Evolutionary conservation across 2,113 vertebrate species (phyloP).

Genomic region (Cynocephalus volans): DNA sequence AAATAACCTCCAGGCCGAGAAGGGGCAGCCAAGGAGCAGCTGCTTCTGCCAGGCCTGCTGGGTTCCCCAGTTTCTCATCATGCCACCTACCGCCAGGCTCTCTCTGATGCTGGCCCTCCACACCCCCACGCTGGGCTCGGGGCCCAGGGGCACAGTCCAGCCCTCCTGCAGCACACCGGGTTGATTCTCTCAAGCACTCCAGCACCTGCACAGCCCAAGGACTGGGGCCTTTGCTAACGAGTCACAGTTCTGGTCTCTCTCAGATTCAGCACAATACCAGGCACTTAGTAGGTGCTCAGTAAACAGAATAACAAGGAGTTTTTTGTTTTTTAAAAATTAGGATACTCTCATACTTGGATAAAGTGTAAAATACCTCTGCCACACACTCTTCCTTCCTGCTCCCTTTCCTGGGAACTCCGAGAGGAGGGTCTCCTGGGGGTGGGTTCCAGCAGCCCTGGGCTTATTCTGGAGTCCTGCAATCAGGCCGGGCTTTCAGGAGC

Average conservation of each 20-base stretch:
- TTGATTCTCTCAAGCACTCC: neutral
- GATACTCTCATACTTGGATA: neutral
- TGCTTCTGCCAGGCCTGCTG: conserved; percentile 49
- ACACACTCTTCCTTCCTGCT: neutral
- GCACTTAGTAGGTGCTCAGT: neutral
- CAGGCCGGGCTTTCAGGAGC: neutral
- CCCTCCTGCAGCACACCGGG: neutral
- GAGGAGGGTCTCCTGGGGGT: neutral
- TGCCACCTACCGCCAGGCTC: neutral
- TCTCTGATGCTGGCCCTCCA: neutral
- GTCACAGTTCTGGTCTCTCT: neutral
- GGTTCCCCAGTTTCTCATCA: neutral
- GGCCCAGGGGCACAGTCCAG: neutral
- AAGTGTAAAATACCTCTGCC: neutral
- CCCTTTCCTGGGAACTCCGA: neutral
- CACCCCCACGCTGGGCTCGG: neutral
- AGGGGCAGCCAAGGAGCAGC: conserved; percentile 53
- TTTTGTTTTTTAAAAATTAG: neutral
- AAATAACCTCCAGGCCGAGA: conserved; percentile 34
- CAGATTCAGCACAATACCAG: neutral
- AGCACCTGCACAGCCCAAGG: neutral
- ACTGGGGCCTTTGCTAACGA: neutral
- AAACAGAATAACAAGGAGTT: neutral
- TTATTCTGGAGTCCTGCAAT: neutral
- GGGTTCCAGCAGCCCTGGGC: neutral